Evolutionary conservation across 2,888 invertebrate genomes (phyloP).

Genomic region (Eulithis prunata): DNA sequence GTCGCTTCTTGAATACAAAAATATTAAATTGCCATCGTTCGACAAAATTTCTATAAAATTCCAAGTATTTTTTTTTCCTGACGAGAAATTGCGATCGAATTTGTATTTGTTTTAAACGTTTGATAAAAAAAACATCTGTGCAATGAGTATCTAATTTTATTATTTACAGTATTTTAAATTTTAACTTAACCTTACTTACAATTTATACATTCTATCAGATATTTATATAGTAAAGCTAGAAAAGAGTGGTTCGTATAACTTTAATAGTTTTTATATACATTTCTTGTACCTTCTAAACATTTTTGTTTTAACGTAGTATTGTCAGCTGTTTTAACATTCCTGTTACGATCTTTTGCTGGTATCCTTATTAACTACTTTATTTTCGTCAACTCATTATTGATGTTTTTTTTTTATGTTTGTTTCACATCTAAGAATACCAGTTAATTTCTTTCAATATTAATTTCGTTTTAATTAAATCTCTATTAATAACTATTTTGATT

Average conservation of each 20-base stretch:
- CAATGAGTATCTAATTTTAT: constrained; percentile 15
- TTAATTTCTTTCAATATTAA: constrained; percentile 52
- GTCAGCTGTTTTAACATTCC: constrained; percentile 80
- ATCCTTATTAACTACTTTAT: neutral
- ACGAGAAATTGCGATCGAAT: neutral
- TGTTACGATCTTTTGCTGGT: constrained; percentile 57
- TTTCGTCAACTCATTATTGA: neutral
- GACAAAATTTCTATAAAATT: neutral
- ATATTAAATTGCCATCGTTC: neutral
- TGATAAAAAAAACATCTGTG: constrained; percentile 29
- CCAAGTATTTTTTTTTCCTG: neutral
- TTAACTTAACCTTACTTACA: constrained; percentile 61
- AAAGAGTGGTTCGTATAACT: constrained; percentile 78
- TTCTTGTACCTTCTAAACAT: constrained; percentile 60
- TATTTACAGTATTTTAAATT: constrained; percentile 66
- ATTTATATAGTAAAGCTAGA: constrained; percentile 65
- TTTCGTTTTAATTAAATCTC: constrained; percentile 47
- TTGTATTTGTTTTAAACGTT: neutral
- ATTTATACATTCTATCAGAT: constrained; percentile 69
- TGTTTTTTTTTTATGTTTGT: neutral
- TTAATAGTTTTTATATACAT: constrained; percentile 65
- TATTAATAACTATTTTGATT: constrained; percentile 51
- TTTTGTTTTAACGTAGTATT: constrained; percentile 80
- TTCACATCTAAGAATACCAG: constrained; percentile 3
- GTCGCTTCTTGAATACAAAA: constrained; percentile 23